A percentile compares a stretch with the other conserved stretches of the same genome.
phyloP scores from a whole-genome alignment of 2,888 invertebrate species.

The Polia nebulosa region DNA sequence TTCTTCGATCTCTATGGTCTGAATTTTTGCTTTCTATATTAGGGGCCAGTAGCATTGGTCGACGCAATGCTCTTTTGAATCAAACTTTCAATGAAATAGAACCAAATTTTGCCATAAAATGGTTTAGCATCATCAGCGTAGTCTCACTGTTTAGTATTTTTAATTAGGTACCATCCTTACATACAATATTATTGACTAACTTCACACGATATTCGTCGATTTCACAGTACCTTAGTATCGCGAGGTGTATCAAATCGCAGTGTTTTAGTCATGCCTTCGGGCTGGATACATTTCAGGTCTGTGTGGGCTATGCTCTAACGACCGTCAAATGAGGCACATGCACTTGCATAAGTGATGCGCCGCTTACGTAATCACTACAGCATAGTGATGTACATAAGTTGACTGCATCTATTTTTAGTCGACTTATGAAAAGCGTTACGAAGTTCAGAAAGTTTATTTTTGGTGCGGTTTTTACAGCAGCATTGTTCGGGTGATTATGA shows the following conservation, averaged over 20 bases:
- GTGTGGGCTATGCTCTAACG: slow-evolving; percentile 75
- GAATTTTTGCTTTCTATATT: neutral
- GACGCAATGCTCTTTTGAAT: neutral
- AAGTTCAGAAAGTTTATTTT: slow-evolving; percentile 8
- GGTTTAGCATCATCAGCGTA: too few species aligned
- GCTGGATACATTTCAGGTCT: slow-evolving; percentile 54
- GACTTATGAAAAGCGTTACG: slow-evolving; percentile 7
- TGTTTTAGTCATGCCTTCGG: slow-evolving; percentile 48
- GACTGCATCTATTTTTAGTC: slow-evolving; percentile 22
- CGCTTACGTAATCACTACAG: slow-evolving; percentile 81
- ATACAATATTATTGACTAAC: slow-evolving; percentile 5
- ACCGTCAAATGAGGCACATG: slow-evolving; percentile 88
- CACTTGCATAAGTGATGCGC: slow-evolving; percentile 87
- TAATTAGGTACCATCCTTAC: neutral
- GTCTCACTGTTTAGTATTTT: neutral
- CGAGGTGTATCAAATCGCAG: slow-evolving; percentile 53
- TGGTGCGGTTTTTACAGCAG: neutral
- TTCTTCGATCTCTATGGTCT: neutral
- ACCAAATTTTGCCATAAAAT: neutral
- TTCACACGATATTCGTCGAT: slow-evolving; percentile 43
- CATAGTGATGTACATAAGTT: slow-evolving; percentile 52
- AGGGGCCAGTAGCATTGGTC: neutral
- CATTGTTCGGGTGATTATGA: neutral
- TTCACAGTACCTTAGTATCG: slow-evolving; percentile 47
- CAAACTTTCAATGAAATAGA: neutral